Base-by-base conservation (phyloP, 1,140 invertebrate species). In the Sipha flava region DNA sequence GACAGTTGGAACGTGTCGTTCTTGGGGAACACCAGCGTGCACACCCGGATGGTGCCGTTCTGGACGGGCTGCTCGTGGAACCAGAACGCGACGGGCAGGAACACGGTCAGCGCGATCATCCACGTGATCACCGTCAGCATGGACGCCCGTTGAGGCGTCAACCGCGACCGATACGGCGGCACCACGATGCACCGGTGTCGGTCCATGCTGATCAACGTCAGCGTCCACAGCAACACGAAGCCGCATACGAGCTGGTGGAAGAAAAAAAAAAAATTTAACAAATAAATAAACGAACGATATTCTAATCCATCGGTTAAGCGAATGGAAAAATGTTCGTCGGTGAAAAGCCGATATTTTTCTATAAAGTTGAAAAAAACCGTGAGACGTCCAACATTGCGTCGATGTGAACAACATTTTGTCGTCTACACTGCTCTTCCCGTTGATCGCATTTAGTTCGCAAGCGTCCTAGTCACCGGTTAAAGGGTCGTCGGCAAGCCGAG, bases 151-250 rank as follows among this genome's bases (percentile, higher is more conserved):
- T 83, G 57, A 2, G 84, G 85, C 21, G 87, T 88, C 80, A 89
- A 84, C 45, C 86, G 86, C 23, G 88, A 88, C 75, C 88, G 86
- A 81, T 89, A 89, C 16, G 88, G 88, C 29, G 88, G 87, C 29
- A 88, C 85, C 3, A 87, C 88, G 62, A 90, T 86, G 82, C 89
- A 90, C 37, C 87, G 85, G 81, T 89, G 86, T 43, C 89, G 84
- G 83, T 89, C 89, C 83, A 89, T 88, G 59, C 88, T 88, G 83
- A 90, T 89, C 23, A 89, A 83, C 4, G 88, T 88, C 43, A 90
- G 82, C 3, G 89, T 89, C 89, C 89, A 90, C 10, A 90, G 85
- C 5, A 90, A 84, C 12, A 89, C 88, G 66, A 89, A 88, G 12
- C 88, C 89, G 80, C 89, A 89, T 0, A 89, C 88, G 75, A 89